A percentile compares a stretch with the other conserved stretches of the same genome.
Conservation (phyloP, 2,113 vertebrate species). For the Neolamprologus sp. region DNA sequence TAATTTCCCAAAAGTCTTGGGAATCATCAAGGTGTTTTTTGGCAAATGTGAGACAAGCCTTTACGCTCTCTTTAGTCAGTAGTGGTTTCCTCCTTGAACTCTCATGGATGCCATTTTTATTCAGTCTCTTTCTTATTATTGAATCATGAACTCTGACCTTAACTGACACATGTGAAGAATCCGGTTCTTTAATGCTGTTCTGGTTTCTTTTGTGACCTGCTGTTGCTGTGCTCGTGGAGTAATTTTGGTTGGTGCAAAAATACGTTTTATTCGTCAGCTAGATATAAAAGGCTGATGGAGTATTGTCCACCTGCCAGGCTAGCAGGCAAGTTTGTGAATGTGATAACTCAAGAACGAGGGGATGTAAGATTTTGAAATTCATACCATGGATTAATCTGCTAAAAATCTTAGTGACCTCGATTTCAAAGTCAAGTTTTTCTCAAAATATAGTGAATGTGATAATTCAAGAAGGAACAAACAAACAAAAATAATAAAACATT, state of each 20-base stretch:
- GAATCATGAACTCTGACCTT: not conserved
- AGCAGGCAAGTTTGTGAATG: not conserved
- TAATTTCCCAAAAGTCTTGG: not conserved
- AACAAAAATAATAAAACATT: not conserved
- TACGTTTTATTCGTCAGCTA: not conserved
- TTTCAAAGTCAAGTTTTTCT: not conserved
- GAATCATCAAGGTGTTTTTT: not conserved
- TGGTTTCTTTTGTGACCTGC: not conserved
- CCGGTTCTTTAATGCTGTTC: not conserved
- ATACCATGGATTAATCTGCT: not conserved
- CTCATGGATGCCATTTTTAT: not conserved
- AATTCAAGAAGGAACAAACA: not conserved
- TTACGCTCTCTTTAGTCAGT: not conserved
- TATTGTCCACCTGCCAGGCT: rapidly evolving
- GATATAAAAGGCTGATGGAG: not conserved
- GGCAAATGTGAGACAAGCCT: not conserved
- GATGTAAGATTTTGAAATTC: not conserved
- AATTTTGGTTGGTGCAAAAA: not conserved
- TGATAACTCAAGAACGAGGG: not conserved
- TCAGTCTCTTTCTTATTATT: not conserved
- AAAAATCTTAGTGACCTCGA: not conserved
- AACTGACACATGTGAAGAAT: not conserved
- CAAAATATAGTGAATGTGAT: not conserved
- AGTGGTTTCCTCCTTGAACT: not conserved
- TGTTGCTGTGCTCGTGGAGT: not conserved